Evolutionary conservation across 1,140 invertebrate species (phyloP).

Genomic region (Drosophila rhopaloa): DNA sequence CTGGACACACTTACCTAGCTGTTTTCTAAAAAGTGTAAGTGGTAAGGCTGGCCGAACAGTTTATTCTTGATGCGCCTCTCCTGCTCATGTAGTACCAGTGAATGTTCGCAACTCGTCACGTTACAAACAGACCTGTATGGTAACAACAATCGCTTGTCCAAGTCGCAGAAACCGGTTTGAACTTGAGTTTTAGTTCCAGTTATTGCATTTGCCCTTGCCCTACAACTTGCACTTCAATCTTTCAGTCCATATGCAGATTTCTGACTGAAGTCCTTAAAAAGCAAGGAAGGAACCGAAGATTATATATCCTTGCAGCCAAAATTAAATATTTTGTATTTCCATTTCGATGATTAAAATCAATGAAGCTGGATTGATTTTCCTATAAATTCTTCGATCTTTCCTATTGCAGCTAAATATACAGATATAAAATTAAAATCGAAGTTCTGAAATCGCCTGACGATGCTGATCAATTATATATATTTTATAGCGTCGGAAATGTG

Average conservation of each 20-base stretch:
- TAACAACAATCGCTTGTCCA: constrained; percentile 3
- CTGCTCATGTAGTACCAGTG: background rate
- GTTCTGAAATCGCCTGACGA: no score
- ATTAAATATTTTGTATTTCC: no score
- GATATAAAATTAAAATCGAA: no score
- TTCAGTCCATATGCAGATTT: constrained; percentile 1
- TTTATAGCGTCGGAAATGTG: no score
- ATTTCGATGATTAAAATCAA: no score
- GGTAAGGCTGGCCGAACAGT: background rate
- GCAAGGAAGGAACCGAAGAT: no score
- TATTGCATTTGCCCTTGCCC: constrained; percentile 7
- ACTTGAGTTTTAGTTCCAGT: constrained; percentile 22
- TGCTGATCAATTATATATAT: no score
- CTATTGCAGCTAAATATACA: no score
- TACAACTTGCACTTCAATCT: constrained; percentile 9
- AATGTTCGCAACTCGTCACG: background rate
- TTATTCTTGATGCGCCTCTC: constrained; percentile 24
- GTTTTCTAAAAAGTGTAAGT: constrained; percentile 27
- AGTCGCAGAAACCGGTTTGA: constrained; percentile 30
- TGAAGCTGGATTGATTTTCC: no score
- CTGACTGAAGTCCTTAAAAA: no score
- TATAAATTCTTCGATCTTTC: no score
- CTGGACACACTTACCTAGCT: constrained; percentile 19
- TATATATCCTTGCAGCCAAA: no score
- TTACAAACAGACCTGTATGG: constrained; percentile 19